Conservation (phyloP, 37 sponge, comb jelly and placozoan species). For the Cladorhizidae sp. region DNA sequence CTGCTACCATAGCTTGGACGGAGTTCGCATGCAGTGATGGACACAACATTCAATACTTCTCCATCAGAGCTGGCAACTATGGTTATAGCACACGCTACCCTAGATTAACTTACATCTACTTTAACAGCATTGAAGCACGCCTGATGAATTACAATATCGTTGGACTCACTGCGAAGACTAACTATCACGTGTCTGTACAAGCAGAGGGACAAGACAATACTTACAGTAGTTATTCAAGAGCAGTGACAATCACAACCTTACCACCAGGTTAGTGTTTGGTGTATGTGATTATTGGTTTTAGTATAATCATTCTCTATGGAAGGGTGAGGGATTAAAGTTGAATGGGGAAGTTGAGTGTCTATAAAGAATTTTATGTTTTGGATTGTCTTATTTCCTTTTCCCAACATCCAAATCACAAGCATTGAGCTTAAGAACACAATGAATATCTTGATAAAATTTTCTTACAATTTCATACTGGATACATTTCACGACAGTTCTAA, state of each 20-base stretch:
- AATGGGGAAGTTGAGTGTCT: no score
- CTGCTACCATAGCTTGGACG: constrained; percentile 10
- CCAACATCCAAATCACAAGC: no score
- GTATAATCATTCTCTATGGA: no score
- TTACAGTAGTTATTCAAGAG: constrained; percentile 7
- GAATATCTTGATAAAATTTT: no score
- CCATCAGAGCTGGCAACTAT: not conserved
- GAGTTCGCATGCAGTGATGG: constrained; percentile 28
- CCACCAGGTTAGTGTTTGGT: constrained; percentile 4
- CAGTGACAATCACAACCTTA: constrained; percentile 5
- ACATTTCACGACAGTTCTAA: no score
- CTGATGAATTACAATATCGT: constrained; percentile 1
- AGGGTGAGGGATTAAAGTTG: no score
- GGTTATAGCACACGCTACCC: not conserved
- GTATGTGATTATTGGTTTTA: no score
- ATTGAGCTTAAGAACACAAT: no score
- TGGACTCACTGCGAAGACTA: not conserved
- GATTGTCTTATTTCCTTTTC: no score
- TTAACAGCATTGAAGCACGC: constrained; percentile 11
- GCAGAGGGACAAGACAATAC: constrained; percentile 5
- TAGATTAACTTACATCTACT: not conserved
- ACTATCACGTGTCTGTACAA: constrained; percentile 17
- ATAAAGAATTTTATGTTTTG: no score
- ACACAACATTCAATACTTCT: constrained; percentile 1
- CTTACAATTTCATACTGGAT: no score